Evolutionary conservation across 2,888 invertebrate species (phyloP), one percentile per base, ranked within the genome.

Genomic region (Tetranychus piercei): DNA sequence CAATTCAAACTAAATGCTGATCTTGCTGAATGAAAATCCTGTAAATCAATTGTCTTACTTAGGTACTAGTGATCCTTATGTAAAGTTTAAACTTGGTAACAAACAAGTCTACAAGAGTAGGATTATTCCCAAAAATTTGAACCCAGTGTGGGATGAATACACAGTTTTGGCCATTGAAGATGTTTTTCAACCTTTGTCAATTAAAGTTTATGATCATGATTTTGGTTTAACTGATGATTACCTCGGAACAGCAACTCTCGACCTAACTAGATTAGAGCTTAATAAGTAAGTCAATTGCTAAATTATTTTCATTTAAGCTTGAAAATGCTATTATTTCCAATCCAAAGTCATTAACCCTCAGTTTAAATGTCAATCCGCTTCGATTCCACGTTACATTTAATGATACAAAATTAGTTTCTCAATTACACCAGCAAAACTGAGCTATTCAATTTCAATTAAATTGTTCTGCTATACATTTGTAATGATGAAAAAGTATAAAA

Each of bases 131-230:
- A 87, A 94, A 80, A 94, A 93, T 82, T 86, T 99, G 77, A 96
- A 96, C 84, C 97, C 97, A 0, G 87, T 89, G n/a, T 99, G 97
- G 97, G 94, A 99, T 81, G 97, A 99, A 83, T 55, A 55, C 55
- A 55, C 55, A 15, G 55, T 55, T 55, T 15, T 55, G 55, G 55
- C 55, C 8, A 55, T 55, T 55, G 55, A 55, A 9, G 55, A 55
- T 55, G 55, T 55, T 3, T 55, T 55, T 80, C 87, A 88, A 80
- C 89, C 90, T 1, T 87, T 95, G 71, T 87, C 89, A 79, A 87
- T 94, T 77, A 93, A 94, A 87, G 95, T 96, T 7, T 96, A 91
- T 82, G 97, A 97, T 84, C 95, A 95, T 82, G 97, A 99, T 82
- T 94, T 95, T 90, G 95, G 94, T 45, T 87, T 94, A 70, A 82